phyloP scores from a whole-genome alignment of 1,140 invertebrate species.

The Macrosteles quadrilineatus region DNA sequence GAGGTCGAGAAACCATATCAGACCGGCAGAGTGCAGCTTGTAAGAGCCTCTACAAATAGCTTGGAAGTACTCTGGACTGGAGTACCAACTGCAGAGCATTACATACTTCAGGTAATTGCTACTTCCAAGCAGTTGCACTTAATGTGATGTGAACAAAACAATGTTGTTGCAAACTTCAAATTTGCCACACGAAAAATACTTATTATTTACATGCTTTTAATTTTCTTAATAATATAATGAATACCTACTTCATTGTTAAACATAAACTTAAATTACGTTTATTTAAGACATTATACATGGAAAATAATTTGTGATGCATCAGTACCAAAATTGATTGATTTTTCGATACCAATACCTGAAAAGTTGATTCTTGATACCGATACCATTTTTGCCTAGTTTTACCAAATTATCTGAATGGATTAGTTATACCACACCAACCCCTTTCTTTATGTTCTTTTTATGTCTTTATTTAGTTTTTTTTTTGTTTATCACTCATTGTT shows the following conservation, averaged over 20 bases:
- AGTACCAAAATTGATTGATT: background rate
- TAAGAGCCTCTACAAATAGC: slow-evolving; percentile 89
- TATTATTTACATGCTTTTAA: background rate
- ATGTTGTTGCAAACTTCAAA: background rate
- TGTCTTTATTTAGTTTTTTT: background rate
- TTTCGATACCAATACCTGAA: no score
- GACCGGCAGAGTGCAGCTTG: slow-evolving; percentile 87
- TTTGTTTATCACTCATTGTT: background rate
- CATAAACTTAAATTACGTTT: background rate
- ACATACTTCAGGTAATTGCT: slow-evolving; percentile 76
- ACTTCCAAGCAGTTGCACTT: background rate
- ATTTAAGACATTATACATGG: background rate
- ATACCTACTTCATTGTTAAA: no score
- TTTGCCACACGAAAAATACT: background rate
- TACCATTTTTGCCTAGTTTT: no score
- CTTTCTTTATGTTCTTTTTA: background rate
- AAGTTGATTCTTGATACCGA: no score
- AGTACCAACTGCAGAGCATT: slow-evolving; percentile 89
- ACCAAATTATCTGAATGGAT: no score
- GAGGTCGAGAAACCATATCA: slow-evolving; percentile 92
- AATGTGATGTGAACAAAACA: background rate
- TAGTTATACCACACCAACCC: no score
- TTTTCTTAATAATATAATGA: no score
- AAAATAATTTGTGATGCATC: background rate
- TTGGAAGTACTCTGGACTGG: slow-evolving; percentile 94